Conservation (phyloP, 2,113 vertebrate species). For the Arvicanthis niloticus region DNA sequence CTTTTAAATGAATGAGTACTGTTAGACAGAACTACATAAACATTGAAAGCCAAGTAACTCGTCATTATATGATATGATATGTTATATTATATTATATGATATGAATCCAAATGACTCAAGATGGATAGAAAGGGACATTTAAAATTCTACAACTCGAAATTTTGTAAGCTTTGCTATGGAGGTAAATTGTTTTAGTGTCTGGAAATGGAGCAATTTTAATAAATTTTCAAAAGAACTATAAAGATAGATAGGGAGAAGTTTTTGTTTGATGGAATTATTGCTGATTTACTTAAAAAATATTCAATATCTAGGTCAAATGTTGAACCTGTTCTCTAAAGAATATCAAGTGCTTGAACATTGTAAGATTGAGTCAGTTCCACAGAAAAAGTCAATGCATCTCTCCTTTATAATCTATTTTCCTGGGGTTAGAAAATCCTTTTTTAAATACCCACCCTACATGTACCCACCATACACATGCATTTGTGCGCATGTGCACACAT, state of each 20-base stretch:
- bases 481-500: not conserved
- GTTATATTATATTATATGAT: too few species aligned
- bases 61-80: not conserved
- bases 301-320: conserved; percentile 26
- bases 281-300: conserved; percentile 25
- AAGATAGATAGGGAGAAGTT: not conserved
- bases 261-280: not conserved
- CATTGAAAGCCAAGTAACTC: not conserved
- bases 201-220: not conserved
- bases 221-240: not conserved
- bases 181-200: not conserved
- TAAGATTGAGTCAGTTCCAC: not conserved
- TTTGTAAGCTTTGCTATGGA: not conserved
- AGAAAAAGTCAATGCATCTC: conserved; percentile 30
- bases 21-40: conserved; percentile 6
- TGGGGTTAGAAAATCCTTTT: conserved; percentile 9
- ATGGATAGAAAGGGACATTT: not conserved
- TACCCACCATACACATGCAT: not conserved
- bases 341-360: conserved; percentile 8
- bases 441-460: not conserved
- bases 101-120: not conserved
- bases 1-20: conserved; percentile 46
- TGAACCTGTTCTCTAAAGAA: not conserved
- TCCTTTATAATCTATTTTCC: conserved; percentile 6
- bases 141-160: conserved; percentile 48